Evolutionary conservation across 2,888 invertebrate genomes (phyloP).

Genomic region (Acanthosepion esculentum): DNA sequence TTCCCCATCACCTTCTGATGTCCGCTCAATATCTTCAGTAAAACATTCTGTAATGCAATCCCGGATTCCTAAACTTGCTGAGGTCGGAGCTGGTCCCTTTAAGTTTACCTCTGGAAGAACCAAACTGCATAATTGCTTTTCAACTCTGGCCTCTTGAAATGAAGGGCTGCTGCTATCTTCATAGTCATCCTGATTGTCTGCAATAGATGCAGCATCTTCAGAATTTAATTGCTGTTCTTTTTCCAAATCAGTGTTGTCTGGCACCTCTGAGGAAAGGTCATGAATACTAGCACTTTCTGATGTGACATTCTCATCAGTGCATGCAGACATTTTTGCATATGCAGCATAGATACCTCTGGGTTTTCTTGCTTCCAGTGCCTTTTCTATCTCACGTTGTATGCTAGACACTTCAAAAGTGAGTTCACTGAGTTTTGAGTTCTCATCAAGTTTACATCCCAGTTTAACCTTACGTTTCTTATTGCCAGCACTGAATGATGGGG

Average conservation of each 20-base stretch:
- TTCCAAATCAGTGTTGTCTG: not conserved
- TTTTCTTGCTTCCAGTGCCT: conserved; percentile 81
- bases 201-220: not conserved
- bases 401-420: conserved; percentile 80
- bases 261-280: not conserved
- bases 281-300: not conserved
- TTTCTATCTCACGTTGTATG: conserved; percentile 90
- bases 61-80: conserved; percentile 86
- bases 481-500: conserved; percentile 94
- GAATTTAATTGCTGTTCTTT: not conserved
- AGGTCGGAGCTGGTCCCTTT: conserved; percentile 68
- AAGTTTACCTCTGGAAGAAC: conserved; percentile 38
- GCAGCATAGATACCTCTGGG: conserved; percentile 63
- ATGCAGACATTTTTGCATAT: conserved; percentile 54
- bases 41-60: conserved; percentile 77
- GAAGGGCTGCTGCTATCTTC: conserved; percentile 49
- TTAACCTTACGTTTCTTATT: conserved; percentile 80
- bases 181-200: conserved; percentile 63
- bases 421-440: conserved; percentile 66
- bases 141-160: conserved; percentile 59
- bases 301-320: not conserved
- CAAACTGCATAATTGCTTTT: conserved; percentile 34
- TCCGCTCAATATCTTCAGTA: conserved; percentile 49
- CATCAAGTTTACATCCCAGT: conserved; percentile 58
- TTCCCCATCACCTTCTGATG: conserved; percentile 76